Base-by-base conservation (phyloP, 2,113 vertebrate species). In the Ctenomys sociabilis region DNA sequence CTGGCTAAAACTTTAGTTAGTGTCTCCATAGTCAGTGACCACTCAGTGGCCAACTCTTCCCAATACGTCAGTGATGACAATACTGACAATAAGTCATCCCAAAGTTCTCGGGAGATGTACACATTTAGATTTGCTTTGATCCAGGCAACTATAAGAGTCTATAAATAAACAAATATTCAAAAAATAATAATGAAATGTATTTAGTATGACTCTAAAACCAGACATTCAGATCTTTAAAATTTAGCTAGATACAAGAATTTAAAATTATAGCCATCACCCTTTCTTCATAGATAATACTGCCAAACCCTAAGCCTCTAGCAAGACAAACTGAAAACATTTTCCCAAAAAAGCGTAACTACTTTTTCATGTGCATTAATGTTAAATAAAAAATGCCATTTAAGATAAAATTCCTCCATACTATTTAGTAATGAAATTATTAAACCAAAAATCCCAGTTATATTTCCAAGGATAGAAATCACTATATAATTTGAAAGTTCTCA, bases 101-200 rank as follows among this genome's bases (percentile, higher is more conserved):
- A 99, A 94, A 99, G 98, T 90, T 99, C 99, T 97, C 99, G 99
- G 97, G 99, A 99, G 97, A 99, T 99, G 95, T 99, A 99, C 77
- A 99, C 99, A 73, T 99, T 99, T 92, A 99, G 98, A 92, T 99
- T 99, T 37, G 99, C 99, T 98, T 99, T 99, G 97, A 99, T 99
- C 99, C 99, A 99, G 93, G 99, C 99, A 97, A 99, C 99, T 87
- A 99, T 99, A 97, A 99, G 99, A n/a, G 99, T 99, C 99, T 99
- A 98, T 77, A 98, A 98, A n/a, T n/a, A 91, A 97, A 97, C 7
- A 98, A 93, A 97, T 43, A 92, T 35, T 88, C 35, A 91, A 80
- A 80, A 83, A 96, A 37, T 35, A 80, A 97, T 90, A 96, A 89
- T 94, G 22, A 92, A 95, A 88, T 97, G 37, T 95, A 40, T 77